These are phyloP conservation scores for Spondyliosoma cantharus DNA, from an alignment of 2,797 vertebrate genomes.

Conservation along the genomic window DNA sequence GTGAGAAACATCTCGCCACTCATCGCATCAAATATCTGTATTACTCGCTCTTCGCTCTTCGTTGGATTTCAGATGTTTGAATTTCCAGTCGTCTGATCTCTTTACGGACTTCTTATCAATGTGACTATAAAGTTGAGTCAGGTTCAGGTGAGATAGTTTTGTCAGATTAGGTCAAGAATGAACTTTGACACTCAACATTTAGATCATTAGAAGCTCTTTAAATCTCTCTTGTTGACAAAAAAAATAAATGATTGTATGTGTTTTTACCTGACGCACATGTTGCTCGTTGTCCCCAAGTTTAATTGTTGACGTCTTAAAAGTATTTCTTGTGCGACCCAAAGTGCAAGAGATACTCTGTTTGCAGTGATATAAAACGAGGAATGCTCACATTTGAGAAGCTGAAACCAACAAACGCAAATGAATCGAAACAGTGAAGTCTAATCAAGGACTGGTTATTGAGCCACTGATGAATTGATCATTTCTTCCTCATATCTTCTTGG, in stretches of 20 bases:
- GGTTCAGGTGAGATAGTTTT: too few species aligned
- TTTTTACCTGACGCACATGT: background rate
- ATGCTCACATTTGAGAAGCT: background rate
- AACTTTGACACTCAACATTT: too few species aligned
- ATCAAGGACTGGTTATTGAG: background rate
- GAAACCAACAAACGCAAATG: background rate
- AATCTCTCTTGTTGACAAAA: background rate
- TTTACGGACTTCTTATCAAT: too few species aligned
- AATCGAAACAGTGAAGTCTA: background rate
- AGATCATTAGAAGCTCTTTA: background rate
- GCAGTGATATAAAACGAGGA: background rate
- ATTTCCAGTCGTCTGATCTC: too few species aligned
- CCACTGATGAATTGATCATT: background rate
- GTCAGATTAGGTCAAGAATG: too few species aligned
- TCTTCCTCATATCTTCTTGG: background rate
- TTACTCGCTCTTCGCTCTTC: background rate
- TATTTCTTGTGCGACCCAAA: background rate
- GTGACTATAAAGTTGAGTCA: too few species aligned
- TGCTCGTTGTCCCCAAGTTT: background rate
- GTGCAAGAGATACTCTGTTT: background rate
- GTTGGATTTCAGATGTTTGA: too few species aligned
- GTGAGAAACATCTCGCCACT: constrained; percentile 55
- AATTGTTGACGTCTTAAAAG: background rate
- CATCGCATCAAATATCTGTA: too few species aligned
- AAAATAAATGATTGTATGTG: too few species aligned